A percentile compares a stretch with the other conserved stretches of the same genome.
These are phyloP conservation scores for Agraylea sexmaculata DNA, from an alignment of 1,140 invertebrate genomes.

Conservation along the genomic window DNA sequence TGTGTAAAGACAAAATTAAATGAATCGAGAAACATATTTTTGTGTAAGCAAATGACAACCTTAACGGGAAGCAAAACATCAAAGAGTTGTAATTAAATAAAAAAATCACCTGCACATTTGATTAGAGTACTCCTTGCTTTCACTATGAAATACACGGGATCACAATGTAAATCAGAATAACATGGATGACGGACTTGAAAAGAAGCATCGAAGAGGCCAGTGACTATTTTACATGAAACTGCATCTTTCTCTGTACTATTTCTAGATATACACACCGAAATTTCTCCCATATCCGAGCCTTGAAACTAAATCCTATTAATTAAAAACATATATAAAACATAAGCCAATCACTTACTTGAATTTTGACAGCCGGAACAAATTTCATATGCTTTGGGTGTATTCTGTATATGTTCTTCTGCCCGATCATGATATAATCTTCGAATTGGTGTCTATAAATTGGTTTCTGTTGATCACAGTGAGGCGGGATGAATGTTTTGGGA, in stretches of 20 bases:
- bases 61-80: no score
- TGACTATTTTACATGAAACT: constrained; percentile 17
- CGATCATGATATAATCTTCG: constrained; percentile 32
- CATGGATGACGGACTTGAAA: constrained; percentile 18
- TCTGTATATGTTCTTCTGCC: constrained; percentile 28
- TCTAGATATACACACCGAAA: constrained; percentile 18
- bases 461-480: constrained; percentile 29
- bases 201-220: constrained; percentile 10
- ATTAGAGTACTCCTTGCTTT: constrained; percentile 14
- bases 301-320: constrained; percentile 15
- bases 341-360: constrained; percentile 24
- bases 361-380: constrained; percentile 25
- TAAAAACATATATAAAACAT: not conserved
- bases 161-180: constrained; percentile 6
- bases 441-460: constrained; percentile 27
- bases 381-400: constrained; percentile 36
- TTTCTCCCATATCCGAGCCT: constrained; percentile 18
- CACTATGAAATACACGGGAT: constrained; percentile 19
- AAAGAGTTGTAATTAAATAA: no score
- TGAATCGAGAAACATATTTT: not conserved
- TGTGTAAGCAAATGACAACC: no score
- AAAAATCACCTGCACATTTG: constrained; percentile 17
- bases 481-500: constrained; percentile 29
- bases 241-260: constrained; percentile 13
- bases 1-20: not conserved